Percentiles rank a stretch among this genome's conserved stretches.
phyloP scores from a whole-genome alignment of 2,888 invertebrate genomes.

The Nephrotoma flavescens region DNA sequence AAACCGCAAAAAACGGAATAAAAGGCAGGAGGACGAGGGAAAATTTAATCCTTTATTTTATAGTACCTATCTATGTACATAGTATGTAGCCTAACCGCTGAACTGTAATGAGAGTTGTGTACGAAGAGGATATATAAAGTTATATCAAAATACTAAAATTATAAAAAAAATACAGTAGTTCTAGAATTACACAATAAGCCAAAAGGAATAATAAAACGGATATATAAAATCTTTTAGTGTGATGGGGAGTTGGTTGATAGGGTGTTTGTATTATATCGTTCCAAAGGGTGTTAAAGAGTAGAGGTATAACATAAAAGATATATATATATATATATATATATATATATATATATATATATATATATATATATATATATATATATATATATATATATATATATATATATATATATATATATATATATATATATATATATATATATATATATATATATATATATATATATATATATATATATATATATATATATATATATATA shows the following conservation, averaged over 20 bases:
- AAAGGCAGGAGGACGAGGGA: neutral
- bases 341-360: too few relatives aligned
- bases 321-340: too few relatives aligned
- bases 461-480: too few relatives aligned
- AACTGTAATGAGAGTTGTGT: neutral
- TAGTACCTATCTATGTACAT: neutral
- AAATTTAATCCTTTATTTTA: neutral
- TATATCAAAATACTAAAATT: neutral
- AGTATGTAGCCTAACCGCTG: neutral
- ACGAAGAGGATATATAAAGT: neutral
- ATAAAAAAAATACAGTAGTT: neutral
- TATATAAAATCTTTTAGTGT: neutral
- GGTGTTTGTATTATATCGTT: neutral
- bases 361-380: too few relatives aligned
- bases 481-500: too few relatives aligned
- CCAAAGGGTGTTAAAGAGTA: neutral
- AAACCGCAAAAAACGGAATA: neutral
- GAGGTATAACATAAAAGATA: neutral
- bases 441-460: too few relatives aligned
- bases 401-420: too few relatives aligned
- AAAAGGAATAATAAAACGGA: neutral
- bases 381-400: neutral
- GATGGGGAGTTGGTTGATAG: neutral
- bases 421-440: too few relatives aligned
- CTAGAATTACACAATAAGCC: neutral